Conservation (phyloP, 2,888 invertebrate species). For the Leptinotarsa tumamoca region DNA sequence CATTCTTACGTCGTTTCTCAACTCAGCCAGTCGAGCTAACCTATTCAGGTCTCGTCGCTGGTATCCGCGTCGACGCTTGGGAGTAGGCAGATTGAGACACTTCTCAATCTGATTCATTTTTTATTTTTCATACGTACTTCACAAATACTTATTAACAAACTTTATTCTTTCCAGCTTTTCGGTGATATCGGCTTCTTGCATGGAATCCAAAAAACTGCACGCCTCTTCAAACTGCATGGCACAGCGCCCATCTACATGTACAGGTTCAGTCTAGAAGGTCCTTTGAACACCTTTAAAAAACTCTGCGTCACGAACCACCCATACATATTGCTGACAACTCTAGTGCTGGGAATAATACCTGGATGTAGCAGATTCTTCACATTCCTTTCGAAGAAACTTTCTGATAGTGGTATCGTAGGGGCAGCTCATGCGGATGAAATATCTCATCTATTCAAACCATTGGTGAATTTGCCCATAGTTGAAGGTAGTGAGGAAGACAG, state of each 20-base stretch:
- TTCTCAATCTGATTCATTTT: no score
- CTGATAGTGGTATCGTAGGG: slow-evolving; percentile 48
- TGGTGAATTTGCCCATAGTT: slow-evolving; percentile 45
- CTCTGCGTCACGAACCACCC: slow-evolving; percentile 51
- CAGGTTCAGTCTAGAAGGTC: slow-evolving; percentile 55
- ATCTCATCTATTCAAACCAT: slow-evolving; percentile 56
- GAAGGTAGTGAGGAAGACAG: slow-evolving; percentile 54
- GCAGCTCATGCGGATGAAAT: slow-evolving; percentile 61
- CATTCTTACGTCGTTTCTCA: no score
- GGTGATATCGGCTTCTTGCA: slow-evolving; percentile 59
- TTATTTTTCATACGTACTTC: no score
- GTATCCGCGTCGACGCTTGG: no score
- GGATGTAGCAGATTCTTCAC: slow-evolving; percentile 42
- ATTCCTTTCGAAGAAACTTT: slow-evolving; percentile 41
- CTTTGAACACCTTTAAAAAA: slow-evolving; percentile 55
- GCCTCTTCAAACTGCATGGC: slow-evolving; percentile 47
- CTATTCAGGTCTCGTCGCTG: no score
- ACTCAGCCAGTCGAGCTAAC: no score
- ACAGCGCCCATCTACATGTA: slow-evolving; percentile 56
- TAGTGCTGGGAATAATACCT: neutral
- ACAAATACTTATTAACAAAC: no score
- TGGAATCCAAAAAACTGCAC: slow-evolving; percentile 53
- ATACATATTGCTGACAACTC: slow-evolving; percentile 42
- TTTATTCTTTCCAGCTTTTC: slow-evolving; percentile 54
- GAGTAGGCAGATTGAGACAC: no score